Percentiles rank a stretch among this genome's conserved stretches.
phyloP scores from a whole-genome alignment of 1,140 invertebrate species.

The Bombus terrestris region DNA sequence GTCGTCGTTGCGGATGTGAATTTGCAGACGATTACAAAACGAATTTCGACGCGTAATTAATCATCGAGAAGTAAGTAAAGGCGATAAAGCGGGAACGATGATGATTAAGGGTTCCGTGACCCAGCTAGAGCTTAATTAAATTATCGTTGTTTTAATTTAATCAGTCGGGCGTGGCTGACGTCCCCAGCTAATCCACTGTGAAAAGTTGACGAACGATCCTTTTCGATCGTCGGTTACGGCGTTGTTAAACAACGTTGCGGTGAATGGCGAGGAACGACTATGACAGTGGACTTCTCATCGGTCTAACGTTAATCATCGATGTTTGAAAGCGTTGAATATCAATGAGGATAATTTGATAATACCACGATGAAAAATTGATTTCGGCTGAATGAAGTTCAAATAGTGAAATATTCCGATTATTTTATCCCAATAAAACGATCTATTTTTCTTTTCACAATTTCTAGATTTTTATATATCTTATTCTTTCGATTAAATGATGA shows the following conservation, averaged over 20 bases:
- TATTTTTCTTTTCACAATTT: too few relatives aligned
- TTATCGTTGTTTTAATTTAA: conserved; percentile 9
- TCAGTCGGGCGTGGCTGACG: too few relatives aligned
- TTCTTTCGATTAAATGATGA: too few relatives aligned
- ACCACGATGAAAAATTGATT: not conserved
- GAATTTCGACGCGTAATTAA: conserved; percentile 18
- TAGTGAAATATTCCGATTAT: too few relatives aligned
- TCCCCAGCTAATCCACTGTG: not conserved
- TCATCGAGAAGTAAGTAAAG: conserved; percentile 1
- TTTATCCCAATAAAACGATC: too few relatives aligned
- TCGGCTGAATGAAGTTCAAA: too few relatives aligned
- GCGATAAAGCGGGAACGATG: not conserved
- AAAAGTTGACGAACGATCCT: not conserved
- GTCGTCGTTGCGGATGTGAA: not conserved
- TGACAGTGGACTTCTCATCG: not conserved
- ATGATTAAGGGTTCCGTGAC: not conserved
- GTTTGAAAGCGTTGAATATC: not conserved
- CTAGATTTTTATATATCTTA: too few relatives aligned
- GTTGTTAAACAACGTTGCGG: not conserved
- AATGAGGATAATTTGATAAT: too few relatives aligned
- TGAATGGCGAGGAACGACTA: not conserved
- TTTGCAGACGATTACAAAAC: conserved; percentile 12
- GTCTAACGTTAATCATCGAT: not conserved
- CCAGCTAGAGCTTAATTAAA: conserved; percentile 1
- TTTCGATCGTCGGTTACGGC: not conserved